Percentiles rank a stretch among this genome's conserved stretches.
Evolutionary conservation across 2,888 invertebrate species (phyloP).

Genomic region (Trilocha varians): DNA sequence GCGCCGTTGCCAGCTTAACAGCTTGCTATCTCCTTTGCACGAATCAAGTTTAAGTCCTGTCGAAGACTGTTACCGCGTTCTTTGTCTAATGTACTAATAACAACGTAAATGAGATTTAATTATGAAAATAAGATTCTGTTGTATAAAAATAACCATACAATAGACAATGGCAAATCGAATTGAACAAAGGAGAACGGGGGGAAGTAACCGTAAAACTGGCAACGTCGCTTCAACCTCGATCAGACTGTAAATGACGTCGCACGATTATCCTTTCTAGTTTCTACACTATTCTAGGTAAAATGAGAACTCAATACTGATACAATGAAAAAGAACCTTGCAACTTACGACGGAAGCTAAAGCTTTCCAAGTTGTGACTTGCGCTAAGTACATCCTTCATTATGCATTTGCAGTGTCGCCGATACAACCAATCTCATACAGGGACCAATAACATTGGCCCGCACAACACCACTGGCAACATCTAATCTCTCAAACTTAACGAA

Average conservation of each 20-base stretch:
- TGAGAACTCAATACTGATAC: conserved; percentile 69
- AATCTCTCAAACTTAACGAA: conserved; percentile 61
- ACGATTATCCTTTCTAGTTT: conserved; percentile 68
- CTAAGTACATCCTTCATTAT: conserved; percentile 49
- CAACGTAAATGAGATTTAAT: conserved; percentile 31
- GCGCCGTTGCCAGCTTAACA: conserved; percentile 63
- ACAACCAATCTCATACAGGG: conserved; percentile 4
- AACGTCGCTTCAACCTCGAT: conserved; percentile 62
- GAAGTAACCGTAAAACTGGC: conserved; percentile 59
- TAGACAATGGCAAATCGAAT: conserved; percentile 53
- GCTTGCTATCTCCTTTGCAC: conserved; percentile 47
- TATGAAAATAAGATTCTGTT: conserved; percentile 34
- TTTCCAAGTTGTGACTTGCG: conserved; percentile 44
- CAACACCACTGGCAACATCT: conserved; percentile 46
- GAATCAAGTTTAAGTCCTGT: conserved; percentile 25
- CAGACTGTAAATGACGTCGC: conserved; percentile 64
- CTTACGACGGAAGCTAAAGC: conserved; percentile 53
- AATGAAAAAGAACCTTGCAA: conserved; percentile 57
- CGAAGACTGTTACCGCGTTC: conserved; percentile 22
- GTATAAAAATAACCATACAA: conserved; percentile 29
- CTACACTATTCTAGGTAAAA: conserved; percentile 51
- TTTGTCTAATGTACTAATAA: conserved; percentile 29
- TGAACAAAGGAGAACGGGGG: conserved; percentile 45
- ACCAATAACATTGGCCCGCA: conserved; percentile 11
- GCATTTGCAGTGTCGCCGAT: conserved; percentile 23